A percentile compares a stretch with the other conserved stretches of the same genome.
phyloP scores from a whole-genome alignment of 2,113 vertebrate species.

The Mugil cephalus region DNA sequence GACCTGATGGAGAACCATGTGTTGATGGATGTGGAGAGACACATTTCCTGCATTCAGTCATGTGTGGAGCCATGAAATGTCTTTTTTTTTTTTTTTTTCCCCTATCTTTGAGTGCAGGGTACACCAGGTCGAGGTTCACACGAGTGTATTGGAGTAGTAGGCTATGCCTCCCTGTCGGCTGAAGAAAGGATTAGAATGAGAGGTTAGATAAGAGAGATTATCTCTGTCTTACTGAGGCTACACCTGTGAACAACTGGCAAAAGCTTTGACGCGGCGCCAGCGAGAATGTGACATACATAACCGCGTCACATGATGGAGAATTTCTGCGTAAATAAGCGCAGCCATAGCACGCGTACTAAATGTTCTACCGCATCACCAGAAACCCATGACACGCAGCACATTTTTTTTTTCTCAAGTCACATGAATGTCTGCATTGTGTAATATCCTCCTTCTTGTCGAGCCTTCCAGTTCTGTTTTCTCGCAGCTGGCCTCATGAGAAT shows the following conservation, averaged over 20 bases:
- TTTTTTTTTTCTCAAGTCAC: conserved; percentile 47
- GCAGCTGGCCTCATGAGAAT: conserved; percentile 44
- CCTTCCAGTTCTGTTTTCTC: conserved; percentile 40
- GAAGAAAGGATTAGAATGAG: conserved; percentile 48
- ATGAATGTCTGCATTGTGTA: conserved; percentile 72
- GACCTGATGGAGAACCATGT: conserved; percentile 64
- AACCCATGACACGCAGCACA: conserved; percentile 62
- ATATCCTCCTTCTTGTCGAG: conserved; percentile 35
- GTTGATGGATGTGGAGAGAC: conserved; percentile 60
- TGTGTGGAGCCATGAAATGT: conserved; percentile 30
- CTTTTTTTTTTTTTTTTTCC: conserved; percentile 13
- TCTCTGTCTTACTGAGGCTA: conserved; percentile 26
- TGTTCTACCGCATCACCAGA: neutral
- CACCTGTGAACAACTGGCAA: conserved; percentile 2
- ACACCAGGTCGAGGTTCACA: conserved; percentile 6
- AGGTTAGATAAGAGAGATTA: conserved; percentile 48
- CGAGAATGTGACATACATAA: neutral
- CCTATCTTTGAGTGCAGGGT: conserved; percentile 15
- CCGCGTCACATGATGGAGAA: conserved; percentile 5
- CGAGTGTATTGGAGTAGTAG: conserved; percentile 23
- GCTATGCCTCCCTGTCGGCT: conserved; percentile 14
- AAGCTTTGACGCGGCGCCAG: conserved; percentile 32
- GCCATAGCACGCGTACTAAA: neutral
- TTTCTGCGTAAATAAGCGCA: neutral
- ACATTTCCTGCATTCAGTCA: conserved; percentile 33